These are phyloP conservation scores for Caenorhabditis briggsae DNA, from an alignment of 1,140 invertebrate species.

Conservation along the genomic window DNA sequence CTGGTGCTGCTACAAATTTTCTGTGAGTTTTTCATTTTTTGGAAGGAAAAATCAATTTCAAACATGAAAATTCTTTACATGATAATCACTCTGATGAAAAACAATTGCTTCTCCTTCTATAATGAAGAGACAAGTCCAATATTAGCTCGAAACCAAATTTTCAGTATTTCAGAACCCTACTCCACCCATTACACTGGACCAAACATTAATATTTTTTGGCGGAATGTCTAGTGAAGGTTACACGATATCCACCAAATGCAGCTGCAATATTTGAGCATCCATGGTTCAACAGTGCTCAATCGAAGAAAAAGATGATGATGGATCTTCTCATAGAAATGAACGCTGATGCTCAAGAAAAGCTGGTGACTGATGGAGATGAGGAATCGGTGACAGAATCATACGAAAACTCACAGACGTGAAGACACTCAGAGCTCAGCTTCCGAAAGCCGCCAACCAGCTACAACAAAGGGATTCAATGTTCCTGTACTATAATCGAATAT, in stretches of 20 bases:
- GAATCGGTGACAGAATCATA: too few relatives aligned
- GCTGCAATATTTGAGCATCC: constrained; percentile 73
- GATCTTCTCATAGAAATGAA: constrained; percentile 74
- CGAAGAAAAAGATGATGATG: constrained; percentile 70
- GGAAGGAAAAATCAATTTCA: too few relatives aligned
- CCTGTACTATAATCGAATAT: background rate
- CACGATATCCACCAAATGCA: constrained; percentile 82
- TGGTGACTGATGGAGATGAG: constrained; percentile 70
- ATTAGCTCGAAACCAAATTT: constrained; percentile 87
- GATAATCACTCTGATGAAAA: too few relatives aligned
- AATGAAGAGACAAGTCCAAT: too few relatives aligned
- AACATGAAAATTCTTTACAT: too few relatives aligned
- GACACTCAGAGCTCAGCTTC: constrained; percentile 26
- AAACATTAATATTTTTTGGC: constrained; percentile 92
- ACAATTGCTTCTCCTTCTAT: too few relatives aligned
- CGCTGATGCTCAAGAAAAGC: constrained; percentile 73
- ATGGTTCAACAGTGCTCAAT: constrained; percentile 69
- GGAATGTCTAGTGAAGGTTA: constrained; percentile 92
- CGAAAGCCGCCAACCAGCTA: constrained; percentile 12
- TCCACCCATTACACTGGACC: constrained; percentile 84
- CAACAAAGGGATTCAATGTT: constrained; percentile 4
- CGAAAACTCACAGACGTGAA: too few relatives aligned
- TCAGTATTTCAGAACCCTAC: constrained; percentile 87
- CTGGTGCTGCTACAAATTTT: too few relatives aligned
- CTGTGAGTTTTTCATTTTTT: too few relatives aligned